These are phyloP conservation scores for Dryobates pubescens DNA, from an alignment of 2,797 vertebrate species.

Conservation along the genomic window DNA sequence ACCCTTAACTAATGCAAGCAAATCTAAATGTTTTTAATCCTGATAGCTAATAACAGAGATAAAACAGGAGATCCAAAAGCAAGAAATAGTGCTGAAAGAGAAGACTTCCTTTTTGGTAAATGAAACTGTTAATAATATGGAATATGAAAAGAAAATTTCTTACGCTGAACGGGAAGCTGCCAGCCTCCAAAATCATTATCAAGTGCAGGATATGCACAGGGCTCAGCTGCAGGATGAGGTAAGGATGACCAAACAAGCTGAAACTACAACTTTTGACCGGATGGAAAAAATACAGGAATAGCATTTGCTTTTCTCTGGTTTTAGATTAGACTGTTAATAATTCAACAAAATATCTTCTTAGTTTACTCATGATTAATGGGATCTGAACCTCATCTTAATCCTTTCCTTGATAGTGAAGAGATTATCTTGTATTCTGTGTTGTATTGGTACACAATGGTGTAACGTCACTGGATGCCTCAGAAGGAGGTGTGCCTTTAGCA, in stretches of 20 bases:
- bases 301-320: neutral
- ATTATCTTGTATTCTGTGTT: neutral
- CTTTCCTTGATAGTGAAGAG: neutral
- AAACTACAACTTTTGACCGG: neutral
- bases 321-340: neutral
- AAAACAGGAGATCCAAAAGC: conserved; percentile 85
- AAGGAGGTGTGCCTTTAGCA: neutral
- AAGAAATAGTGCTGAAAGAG: conserved; percentile 81
- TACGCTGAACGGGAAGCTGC: conserved; percentile 76
- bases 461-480: neutral
- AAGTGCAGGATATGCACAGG: conserved; percentile 80
- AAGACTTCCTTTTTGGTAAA: conserved; percentile 84
- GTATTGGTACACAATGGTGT: neutral
- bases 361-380: neutral
- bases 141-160: conserved; percentile 85
- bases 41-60: conserved; percentile 82
- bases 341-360: neutral
- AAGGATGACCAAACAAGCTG: neutral
- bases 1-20: neutral
- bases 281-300: neutral
- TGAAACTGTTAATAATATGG: conserved; percentile 89
- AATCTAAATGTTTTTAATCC: neutral
- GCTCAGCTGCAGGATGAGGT: conserved; percentile 88
- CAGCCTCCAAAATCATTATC: conserved; percentile 81
- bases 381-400: neutral